Conservation (phyloP, 2,113 vertebrate genomes). For the Podiceps cristatus region DNA sequence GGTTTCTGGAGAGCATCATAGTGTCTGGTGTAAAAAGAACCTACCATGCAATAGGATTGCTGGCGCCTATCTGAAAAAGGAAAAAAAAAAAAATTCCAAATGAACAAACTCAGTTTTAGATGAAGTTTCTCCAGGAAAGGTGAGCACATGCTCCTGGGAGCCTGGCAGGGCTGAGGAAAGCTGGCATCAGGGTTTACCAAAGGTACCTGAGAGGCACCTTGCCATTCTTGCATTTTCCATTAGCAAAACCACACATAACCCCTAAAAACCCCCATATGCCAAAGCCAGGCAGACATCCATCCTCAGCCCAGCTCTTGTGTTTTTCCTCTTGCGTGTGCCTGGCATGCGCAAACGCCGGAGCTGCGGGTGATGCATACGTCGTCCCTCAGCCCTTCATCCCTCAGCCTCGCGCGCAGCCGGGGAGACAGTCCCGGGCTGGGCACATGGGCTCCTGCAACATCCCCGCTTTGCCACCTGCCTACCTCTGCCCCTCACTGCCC, state of each 20-base stretch:
- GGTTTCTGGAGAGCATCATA: not conserved
- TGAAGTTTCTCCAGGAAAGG: not conserved
- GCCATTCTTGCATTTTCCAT: not conserved
- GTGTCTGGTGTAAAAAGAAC: not conserved
- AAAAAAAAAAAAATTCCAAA: not conserved
- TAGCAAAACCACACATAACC: not conserved
- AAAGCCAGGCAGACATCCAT: not conserved
- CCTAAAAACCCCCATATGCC: not conserved
- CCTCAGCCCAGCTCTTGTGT: not conserved
- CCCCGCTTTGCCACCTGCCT: not conserved
- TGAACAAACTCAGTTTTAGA: not conserved
- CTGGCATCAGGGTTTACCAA: not conserved
- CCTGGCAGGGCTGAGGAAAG: not conserved
- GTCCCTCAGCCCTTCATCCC: not conserved
- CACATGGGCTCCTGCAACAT: not conserved
- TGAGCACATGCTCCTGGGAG: not conserved
- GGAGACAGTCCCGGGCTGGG: not conserved
- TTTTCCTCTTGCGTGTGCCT: not conserved
- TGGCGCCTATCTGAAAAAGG: not conserved
- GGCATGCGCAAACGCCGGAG: not conserved
- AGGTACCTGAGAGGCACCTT: not conserved
- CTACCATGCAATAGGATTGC: not conserved
- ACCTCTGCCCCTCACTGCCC: not conserved
- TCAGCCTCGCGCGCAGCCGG: fast-evolving
- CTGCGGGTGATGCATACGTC: fast-evolving